A percentile compares a stretch with the other conserved stretches of the same genome.
Evolutionary conservation across 2,888 invertebrate genomes (phyloP).

Genomic region (Neoascia interrupta): DNA sequence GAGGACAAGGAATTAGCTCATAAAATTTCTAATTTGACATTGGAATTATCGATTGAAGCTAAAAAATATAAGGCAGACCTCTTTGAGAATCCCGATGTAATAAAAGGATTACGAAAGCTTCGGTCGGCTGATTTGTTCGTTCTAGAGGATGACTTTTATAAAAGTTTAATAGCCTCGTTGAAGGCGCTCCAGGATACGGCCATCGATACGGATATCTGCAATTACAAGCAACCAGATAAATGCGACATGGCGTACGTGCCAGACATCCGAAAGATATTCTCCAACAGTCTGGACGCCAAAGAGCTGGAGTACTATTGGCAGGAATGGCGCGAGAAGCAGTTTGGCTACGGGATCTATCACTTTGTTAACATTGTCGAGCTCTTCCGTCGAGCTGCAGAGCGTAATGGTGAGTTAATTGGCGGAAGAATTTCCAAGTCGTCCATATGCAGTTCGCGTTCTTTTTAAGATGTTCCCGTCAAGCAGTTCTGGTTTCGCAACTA

Average conservation of each 20-base stretch:
- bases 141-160: slow-evolving; percentile 76
- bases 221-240: slow-evolving; percentile 18
- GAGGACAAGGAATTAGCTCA: slow-evolving; percentile 73
- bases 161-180: slow-evolving; percentile 74
- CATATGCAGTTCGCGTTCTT: background rate
- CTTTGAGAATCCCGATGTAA: slow-evolving; percentile 71
- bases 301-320: slow-evolving; percentile 87
- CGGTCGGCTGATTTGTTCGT: slow-evolving; percentile 75
- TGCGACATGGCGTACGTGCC: slow-evolving; percentile 72
- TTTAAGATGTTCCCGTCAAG: too few species aligned
- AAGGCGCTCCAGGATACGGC: slow-evolving; percentile 73
- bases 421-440: background rate
- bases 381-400: slow-evolving; percentile 84
- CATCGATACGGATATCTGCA: slow-evolving; percentile 81
- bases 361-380: slow-evolving; percentile 84
- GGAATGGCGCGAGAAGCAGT: slow-evolving; percentile 85
- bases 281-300: slow-evolving; percentile 82
- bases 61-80: slow-evolving; percentile 77
- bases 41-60: slow-evolving; percentile 81
- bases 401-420: slow-evolving; percentile 81
- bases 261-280: slow-evolving; percentile 75
- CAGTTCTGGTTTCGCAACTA: slow-evolving; percentile 71
- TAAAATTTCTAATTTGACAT: slow-evolving; percentile 74
- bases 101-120: slow-evolving; percentile 73
- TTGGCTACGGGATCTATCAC: slow-evolving; percentile 73